Evolutionary conservation across 2,888 invertebrate species (phyloP).

Genomic region (Sphaerophoria taeniata): DNA sequence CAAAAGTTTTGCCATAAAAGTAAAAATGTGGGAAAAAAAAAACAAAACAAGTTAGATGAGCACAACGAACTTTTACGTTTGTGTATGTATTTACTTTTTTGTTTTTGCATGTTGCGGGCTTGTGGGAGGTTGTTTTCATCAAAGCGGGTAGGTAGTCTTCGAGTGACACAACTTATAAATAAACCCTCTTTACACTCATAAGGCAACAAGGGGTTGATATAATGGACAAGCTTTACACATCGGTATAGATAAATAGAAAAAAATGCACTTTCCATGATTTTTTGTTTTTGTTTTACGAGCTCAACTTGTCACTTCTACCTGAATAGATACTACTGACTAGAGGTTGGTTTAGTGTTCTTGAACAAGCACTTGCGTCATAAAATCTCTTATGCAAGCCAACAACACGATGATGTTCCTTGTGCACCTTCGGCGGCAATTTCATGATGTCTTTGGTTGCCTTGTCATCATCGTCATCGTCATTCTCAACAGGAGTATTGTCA

Average conservation of each 20-base stretch:
- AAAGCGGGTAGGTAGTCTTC: conserved; percentile 10
- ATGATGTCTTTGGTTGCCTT: conserved; percentile 33
- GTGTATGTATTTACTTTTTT: neutral
- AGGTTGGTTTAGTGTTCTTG: conserved; percentile 59
- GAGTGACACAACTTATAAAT: conserved; percentile 57
- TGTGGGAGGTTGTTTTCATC: conserved; percentile 54
- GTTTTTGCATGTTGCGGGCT: too few relatives aligned
- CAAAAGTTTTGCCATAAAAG: conserved; percentile 14
- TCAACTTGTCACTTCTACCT: conserved; percentile 47
- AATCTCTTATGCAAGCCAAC: conserved; percentile 48
- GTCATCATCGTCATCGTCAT: conserved; percentile 28
- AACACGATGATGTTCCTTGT: conserved; percentile 29
- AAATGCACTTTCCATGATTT: conserved; percentile 58
- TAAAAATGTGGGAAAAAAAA: conserved; percentile 1
- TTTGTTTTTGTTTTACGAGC: neutral
- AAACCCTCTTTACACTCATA: conserved; percentile 17
- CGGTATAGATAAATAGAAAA: neutral
- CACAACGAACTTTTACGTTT: neutral
- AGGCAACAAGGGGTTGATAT: conserved; percentile 9
- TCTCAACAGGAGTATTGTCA: neutral
- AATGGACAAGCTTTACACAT: conserved; percentile 14
- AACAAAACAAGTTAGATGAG: conserved; percentile 11
- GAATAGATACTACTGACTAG: conserved; percentile 42
- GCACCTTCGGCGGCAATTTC: conserved; percentile 49
- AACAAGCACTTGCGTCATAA: conserved; percentile 61